Percentiles rank a stretch among this genome's conserved stretches.
Evolutionary conservation across 1,140 invertebrate genomes (phyloP).

Genomic region (Macrosteles quadrilineatus): DNA sequence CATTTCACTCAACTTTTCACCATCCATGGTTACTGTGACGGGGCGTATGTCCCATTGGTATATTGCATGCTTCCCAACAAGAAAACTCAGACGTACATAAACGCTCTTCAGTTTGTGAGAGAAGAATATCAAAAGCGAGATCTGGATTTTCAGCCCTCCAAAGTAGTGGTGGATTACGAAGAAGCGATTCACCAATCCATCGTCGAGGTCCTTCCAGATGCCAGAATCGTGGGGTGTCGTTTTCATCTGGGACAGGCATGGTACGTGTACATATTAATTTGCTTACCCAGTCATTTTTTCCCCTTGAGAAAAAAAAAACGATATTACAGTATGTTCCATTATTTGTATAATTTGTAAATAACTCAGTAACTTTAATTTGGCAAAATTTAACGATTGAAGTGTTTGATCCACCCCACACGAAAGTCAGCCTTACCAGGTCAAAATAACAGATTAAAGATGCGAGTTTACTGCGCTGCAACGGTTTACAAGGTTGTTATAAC

Average conservation of each 20-base stretch:
- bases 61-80: neutral
- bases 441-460: no score
- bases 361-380: no score
- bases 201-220: slow-evolving; percentile 1
- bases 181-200: neutral
- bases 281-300: no score
- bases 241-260: slow-evolving; percentile 29
- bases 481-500: no score
- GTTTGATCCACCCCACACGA: no score
- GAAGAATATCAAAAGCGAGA: neutral
- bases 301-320: no score
- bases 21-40: neutral
- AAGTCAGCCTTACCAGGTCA: no score
- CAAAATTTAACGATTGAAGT: no score
- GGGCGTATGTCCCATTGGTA: neutral
- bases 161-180: slow-evolving; percentile 16
- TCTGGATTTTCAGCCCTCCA: neutral
- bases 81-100: neutral
- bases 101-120: neutral
- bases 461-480: no score
- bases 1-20: neutral
- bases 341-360: no score
- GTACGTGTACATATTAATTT: no score
- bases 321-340: no score
- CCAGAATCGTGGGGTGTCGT: neutral